Conservation (phyloP, 1,140 invertebrate genomes). For the Sarcophaga peregrina region DNA sequence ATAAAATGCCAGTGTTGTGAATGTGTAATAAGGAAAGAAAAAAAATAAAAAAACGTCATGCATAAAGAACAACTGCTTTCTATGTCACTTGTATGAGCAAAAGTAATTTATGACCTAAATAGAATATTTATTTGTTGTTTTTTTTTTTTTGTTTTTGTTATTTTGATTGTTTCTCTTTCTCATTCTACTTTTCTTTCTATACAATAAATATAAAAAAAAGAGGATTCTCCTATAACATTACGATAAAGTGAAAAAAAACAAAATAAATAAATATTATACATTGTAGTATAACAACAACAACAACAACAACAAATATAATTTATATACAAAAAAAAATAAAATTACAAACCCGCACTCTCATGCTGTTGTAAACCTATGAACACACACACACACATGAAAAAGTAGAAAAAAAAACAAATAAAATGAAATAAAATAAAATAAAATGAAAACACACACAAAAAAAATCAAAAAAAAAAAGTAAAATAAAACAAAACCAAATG, state of each 20-base stretch:
- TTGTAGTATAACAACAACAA: too few relatives aligned
- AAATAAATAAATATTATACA: background rate
- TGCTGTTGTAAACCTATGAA: background rate
- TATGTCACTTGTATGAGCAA: background rate
- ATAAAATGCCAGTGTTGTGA: too few relatives aligned
- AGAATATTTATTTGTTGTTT: background rate
- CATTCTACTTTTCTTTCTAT: slow-evolving; percentile 14
- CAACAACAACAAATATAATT: too few relatives aligned
- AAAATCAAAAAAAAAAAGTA: background rate
- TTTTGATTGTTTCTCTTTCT: background rate
- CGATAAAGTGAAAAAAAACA: slow-evolving; percentile 20
- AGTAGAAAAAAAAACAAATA: background rate
- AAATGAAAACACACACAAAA: slow-evolving; percentile 2
- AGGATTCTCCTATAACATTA: slow-evolving; percentile 10
- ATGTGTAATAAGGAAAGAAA: too few relatives aligned
- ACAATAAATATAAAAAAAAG: background rate
- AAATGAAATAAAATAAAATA: background rate
- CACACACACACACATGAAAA: background rate
- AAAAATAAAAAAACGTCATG: too few relatives aligned
- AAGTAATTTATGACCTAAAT: slow-evolving; percentile 35
- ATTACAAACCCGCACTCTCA: background rate
- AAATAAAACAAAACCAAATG: background rate
- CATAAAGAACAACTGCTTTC: too few relatives aligned
- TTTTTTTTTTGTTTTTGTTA: background rate
- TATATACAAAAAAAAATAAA: background rate